phyloP scores from a whole-genome alignment of 2,797 vertebrate species.

The Molossus molossus region DNA sequence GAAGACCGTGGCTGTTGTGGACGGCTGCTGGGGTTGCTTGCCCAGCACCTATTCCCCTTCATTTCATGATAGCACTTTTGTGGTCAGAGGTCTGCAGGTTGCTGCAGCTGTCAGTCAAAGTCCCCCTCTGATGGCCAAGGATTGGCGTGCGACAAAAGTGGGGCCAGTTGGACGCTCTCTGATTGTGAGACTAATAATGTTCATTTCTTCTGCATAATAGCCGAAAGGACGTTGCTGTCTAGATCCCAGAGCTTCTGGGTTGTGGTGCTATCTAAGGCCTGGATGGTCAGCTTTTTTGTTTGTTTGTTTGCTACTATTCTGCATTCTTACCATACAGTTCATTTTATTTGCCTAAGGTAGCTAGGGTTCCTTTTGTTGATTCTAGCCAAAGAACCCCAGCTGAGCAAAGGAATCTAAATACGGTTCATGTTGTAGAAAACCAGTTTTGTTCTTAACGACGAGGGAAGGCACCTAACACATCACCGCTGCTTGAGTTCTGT shows the following conservation, averaged over 20 bases:
- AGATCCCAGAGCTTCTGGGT: background rate
- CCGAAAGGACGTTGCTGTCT: background rate
- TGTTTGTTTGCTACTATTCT: background rate
- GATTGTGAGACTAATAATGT: background rate
- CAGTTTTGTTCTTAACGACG: background rate
- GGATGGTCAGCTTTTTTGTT: background rate
- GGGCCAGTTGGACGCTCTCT: background rate
- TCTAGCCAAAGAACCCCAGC: background rate
- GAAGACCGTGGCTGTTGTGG: background rate
- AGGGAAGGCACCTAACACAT: background rate
- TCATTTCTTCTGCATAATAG: background rate
- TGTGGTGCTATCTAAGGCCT: background rate
- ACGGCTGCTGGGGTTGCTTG: background rate
- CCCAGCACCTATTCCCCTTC: background rate
- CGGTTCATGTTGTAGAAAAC: background rate
- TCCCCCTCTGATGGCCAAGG: background rate
- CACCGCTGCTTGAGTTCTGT: background rate
- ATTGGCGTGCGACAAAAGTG: background rate
- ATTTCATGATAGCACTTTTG: background rate
- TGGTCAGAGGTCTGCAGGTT: background rate
- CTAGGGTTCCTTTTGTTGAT: constrained; percentile 6
- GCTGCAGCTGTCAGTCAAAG: background rate
- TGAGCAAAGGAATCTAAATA: constrained; percentile 23
- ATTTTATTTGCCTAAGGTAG: background rate
- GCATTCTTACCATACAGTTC: background rate